Conservation (phyloP, 2,888 invertebrate genomes). For the Drosophila demipolita region DNA sequence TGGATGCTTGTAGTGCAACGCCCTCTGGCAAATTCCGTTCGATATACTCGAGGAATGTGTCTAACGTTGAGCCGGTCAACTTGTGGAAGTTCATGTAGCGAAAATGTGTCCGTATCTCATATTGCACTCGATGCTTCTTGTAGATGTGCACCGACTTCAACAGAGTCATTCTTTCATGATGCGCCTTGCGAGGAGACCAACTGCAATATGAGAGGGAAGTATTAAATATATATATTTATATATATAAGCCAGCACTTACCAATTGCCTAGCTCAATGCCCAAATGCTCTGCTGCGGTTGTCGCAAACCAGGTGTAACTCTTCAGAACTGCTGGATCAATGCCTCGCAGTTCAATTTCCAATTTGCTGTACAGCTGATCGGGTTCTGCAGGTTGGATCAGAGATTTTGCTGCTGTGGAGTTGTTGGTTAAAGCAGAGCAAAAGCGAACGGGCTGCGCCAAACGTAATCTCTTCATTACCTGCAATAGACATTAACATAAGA, state of each 20-base stretch:
- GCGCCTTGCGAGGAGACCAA: conserved; percentile 89
- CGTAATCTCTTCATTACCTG: conserved; percentile 51
- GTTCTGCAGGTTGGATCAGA: conserved; percentile 44
- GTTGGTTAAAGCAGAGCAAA: conserved; percentile 41
- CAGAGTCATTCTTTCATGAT: conserved; percentile 91
- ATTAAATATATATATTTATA: background rate
- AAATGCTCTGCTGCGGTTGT: conserved; percentile 92
- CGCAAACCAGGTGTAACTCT: conserved; percentile 95
- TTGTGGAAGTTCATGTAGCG: conserved; percentile 92
- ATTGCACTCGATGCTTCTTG: conserved; percentile 97
- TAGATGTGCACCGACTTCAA: conserved; percentile 95
- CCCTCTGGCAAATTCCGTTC: conserved; percentile 99
- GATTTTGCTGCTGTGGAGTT: conserved; percentile 5
- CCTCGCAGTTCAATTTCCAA: conserved; percentile 94
- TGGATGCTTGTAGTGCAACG: conserved; percentile 95
- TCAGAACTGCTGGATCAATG: conserved; percentile 94
- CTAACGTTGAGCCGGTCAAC: conserved; percentile 97
- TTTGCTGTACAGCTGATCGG: conserved; percentile 92
- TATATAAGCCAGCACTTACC: conserved; percentile 84
- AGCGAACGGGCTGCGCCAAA: conserved; percentile 45
- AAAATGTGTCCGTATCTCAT: conserved; percentile 97
- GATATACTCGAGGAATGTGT: conserved; percentile 97
- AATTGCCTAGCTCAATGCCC: conserved; percentile 90
- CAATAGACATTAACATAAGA: background rate
- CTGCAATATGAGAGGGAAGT: conserved; percentile 86